Base-by-base conservation (phyloP, 2,113 vertebrate species). In the Crypturellus undulatus region DNA sequence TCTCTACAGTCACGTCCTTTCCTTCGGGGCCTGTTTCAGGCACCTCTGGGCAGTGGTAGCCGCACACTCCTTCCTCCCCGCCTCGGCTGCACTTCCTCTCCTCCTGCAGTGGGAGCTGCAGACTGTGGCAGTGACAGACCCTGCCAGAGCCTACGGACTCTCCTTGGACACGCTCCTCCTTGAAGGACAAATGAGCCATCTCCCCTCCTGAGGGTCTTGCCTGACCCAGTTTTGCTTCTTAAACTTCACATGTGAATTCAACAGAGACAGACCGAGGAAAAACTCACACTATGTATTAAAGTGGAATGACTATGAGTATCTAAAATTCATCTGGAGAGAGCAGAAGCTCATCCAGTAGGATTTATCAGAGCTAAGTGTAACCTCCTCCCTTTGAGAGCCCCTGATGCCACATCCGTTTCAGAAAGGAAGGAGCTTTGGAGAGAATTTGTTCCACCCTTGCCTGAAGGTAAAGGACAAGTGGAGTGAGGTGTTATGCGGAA, bases 381-480 rank as follows among this genome's bases (percentile, higher is more conserved):
- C 43, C 18, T 87, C 43, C 34, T 83, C 67, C 28, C 18, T 59
- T 63, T 5, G 54, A 24, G 4, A 87, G 43, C 10, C 34, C 28
- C 28, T 12, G 56, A 0, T 52, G 11, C 5, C 75, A 43, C 34
- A 65, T 9, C 6, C 52, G 26, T 90, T 24, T 40, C 91, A 62
- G 49, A 79, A 64, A 13, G 24, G 32, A 75, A 79, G 9, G 5
- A 4, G 6, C 3, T 2, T 25, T 12, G 38, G 26, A 63, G 12
- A 67, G 10, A 21, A 71, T 70, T 77, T 78, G 73, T 52, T 68
- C 24, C 22, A 86, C 2, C 12, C n/a, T 54, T 83, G 59, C 40
- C 85, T 71, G 77, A 75, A 85, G 19, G 36, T 52, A 77, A 87
- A 77, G 25, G 32, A 87, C 62, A 85, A 92, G 71, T 7, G 9